Percentiles rank a stretch among this genome's conserved stretches.
Conservation (phyloP, 1,140 invertebrate species). For the Nautilus pompilius region DNA sequence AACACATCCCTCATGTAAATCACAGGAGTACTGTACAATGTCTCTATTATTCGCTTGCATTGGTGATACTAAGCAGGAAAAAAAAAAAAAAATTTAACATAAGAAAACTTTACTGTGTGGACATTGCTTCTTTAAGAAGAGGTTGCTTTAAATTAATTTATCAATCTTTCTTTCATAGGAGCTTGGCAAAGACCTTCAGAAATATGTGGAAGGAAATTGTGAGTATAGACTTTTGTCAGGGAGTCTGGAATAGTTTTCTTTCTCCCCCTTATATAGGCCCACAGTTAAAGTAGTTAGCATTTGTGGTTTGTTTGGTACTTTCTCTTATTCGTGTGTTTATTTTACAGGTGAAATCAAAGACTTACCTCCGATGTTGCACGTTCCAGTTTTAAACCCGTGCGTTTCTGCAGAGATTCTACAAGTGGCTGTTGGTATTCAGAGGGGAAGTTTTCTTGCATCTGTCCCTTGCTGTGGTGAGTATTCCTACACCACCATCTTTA, state of each 20-base stretch:
- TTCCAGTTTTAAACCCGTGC: conserved; percentile 84
- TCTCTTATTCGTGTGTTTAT: conserved; percentile 5
- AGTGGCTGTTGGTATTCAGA: conserved; percentile 89
- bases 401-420: conserved; percentile 84
- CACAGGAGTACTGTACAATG: too few relatives aligned
- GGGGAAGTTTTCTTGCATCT: conserved; percentile 83
- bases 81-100: too few relatives aligned
- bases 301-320: neutral
- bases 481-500: too few relatives aligned
- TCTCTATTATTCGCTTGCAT: too few relatives aligned
- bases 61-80: too few relatives aligned
- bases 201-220: conserved; percentile 43
- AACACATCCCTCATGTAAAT: too few relatives aligned
- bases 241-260: neutral
- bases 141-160: too few relatives aligned
- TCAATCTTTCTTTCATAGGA: conserved; percentile 30
- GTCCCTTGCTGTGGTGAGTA: conserved; percentile 69
- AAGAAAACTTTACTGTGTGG: too few relatives aligned
- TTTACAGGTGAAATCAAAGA: conserved; percentile 57
- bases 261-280: neutral
- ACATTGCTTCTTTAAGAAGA: too few relatives aligned
- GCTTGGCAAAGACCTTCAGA: conserved; percentile 41
- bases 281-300: neutral
- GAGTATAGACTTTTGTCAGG: conserved; percentile 20
- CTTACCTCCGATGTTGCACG: conserved; percentile 79